phyloP scores from a whole-genome alignment of 1,140 invertebrate genomes.

The Lutraria rhynchaena region DNA sequence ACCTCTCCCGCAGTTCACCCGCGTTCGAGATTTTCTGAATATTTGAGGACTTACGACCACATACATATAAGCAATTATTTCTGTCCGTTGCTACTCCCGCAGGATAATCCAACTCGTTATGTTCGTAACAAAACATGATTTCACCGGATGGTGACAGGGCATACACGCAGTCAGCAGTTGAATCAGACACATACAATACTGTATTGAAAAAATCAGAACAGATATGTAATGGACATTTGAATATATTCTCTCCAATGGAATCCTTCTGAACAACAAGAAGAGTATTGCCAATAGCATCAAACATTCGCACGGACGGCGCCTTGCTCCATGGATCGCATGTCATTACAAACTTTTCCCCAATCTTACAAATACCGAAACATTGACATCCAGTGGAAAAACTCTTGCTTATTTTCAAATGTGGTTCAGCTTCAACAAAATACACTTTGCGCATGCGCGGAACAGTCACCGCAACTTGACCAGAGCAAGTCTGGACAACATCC shows the following conservation, averaged over 20 bases:
- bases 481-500: slow-evolving; percentile 11
- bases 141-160: slow-evolving; percentile 27
- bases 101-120: slow-evolving; percentile 32
- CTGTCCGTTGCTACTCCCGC: slow-evolving; percentile 48
- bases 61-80: slow-evolving; percentile 47
- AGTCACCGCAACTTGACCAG: slow-evolving; percentile 29
- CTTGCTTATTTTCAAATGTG: slow-evolving; percentile 30
- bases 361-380: slow-evolving; percentile 52
- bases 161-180: slow-evolving; percentile 27
- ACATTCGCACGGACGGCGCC: slow-evolving; percentile 13
- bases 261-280: slow-evolving; percentile 4
- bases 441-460: slow-evolving; percentile 31
- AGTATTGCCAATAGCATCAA: slow-evolving; percentile 14
- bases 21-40: slow-evolving; percentile 46
- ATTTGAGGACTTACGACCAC: slow-evolving; percentile 25
- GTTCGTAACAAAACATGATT: slow-evolving; percentile 35
- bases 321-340: slow-evolving; percentile 57
- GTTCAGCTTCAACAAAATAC: slow-evolving; percentile 47
- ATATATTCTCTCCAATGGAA: slow-evolving; percentile 6
- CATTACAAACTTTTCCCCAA: slow-evolving; percentile 14
- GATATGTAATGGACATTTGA: slow-evolving; percentile 47
- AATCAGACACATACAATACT: slow-evolving; percentile 44
- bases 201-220: slow-evolving; percentile 43
- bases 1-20: not conserved
- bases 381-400: slow-evolving; percentile 26